A percentile compares a stretch with the other conserved stretches of the same genome.
Conservation (phyloP, 92 coral and sea anemone species). For the Bergia puertoricense region DNA sequence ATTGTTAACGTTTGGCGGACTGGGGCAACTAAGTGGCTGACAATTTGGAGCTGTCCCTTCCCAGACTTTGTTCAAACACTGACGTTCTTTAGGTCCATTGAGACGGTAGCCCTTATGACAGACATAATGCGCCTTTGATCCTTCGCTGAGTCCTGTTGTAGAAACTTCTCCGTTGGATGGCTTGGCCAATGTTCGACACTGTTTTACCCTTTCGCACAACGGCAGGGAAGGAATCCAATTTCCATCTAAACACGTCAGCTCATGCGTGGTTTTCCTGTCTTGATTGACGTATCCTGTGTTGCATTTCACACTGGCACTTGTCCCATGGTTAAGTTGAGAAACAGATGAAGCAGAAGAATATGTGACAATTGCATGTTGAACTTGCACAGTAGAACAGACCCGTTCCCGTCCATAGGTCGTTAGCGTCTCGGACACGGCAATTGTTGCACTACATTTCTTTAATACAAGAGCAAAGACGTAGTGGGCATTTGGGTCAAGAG, state of each 20-base stretch:
- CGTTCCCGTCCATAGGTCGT: slow-evolving; percentile 26
- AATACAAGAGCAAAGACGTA: slow-evolving; percentile 11
- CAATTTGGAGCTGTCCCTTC: not conserved
- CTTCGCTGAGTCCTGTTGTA: not conserved
- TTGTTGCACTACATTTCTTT: slow-evolving; percentile 2
- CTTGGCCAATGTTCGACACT: not conserved
- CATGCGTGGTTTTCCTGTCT: too few species aligned
- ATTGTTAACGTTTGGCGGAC: not conserved
- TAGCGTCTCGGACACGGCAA: slow-evolving; percentile 5
- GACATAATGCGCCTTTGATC: not conserved
- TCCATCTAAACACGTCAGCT: not conserved
- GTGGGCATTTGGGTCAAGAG: not conserved
- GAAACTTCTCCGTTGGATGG: not conserved
- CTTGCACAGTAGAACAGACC: not conserved
- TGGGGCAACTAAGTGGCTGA: not conserved
- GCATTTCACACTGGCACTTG: not conserved
- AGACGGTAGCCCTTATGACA: not conserved
- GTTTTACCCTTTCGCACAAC: not conserved
- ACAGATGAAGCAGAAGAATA: not conserved
- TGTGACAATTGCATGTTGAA: not conserved
- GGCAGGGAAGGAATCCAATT: not conserved
- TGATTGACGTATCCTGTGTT: too few species aligned
- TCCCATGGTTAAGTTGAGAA: not conserved
- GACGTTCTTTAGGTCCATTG: not conserved
- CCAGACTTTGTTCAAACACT: not conserved